Conservation (phyloP, 1,140 invertebrate genomes). For the Mamestra configurata region DNA sequence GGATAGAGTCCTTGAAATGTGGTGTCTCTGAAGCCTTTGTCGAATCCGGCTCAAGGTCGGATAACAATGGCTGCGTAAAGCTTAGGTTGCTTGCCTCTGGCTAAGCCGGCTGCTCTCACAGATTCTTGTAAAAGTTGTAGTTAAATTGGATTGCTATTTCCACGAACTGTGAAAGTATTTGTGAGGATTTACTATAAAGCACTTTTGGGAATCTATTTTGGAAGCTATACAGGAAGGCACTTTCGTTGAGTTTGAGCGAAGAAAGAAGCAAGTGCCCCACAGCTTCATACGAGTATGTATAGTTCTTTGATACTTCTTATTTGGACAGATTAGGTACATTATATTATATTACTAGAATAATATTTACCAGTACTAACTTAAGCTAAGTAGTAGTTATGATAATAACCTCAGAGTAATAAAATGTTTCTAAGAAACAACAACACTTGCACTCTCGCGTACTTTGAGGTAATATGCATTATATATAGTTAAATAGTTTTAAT, state of each 20-base stretch:
- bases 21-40: slow-evolving; percentile 12
- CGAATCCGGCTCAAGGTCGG: slow-evolving; percentile 26
- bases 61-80: slow-evolving; percentile 40
- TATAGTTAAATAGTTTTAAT: background rate
- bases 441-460: background rate
- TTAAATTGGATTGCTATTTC: slow-evolving; percentile 42
- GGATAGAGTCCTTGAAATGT: slow-evolving; percentile 33
- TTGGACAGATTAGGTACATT: background rate
- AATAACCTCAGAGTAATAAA: background rate
- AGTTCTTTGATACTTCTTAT: background rate
- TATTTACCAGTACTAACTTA: too few relatives aligned
- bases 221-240: slow-evolving; percentile 8
- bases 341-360: background rate
- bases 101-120: slow-evolving; percentile 16
- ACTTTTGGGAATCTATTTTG: slow-evolving; percentile 21
- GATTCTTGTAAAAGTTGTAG: slow-evolving; percentile 36
- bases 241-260: background rate
- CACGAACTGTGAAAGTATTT: slow-evolving; percentile 10
- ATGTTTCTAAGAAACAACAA: background rate
- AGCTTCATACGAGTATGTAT: too few relatives aligned
- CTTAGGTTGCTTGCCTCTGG: slow-evolving; percentile 28
- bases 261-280: background rate
- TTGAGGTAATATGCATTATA: background rate
- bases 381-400: too few relatives aligned
- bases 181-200: slow-evolving; percentile 29